phyloP scores from a whole-genome alignment of 2,113 vertebrate species.

The Eulemur rufifrons region DNA sequence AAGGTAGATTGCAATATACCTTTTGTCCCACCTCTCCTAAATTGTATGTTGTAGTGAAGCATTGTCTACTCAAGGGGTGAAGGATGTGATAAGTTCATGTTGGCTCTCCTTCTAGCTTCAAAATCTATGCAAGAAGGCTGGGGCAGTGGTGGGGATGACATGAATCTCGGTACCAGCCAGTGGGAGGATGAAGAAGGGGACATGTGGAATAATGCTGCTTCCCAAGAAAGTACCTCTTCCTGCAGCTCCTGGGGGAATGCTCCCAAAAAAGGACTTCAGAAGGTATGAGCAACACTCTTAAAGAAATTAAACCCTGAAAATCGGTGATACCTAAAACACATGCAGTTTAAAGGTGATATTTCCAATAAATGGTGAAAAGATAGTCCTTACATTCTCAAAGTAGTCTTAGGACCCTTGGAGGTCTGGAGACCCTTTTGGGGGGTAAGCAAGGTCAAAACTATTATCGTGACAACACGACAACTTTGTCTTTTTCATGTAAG shows the following conservation, averaged over 20 bases:
- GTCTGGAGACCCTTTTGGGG: not conserved
- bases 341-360: not conserved
- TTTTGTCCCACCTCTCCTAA: not conserved
- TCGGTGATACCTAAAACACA: not conserved
- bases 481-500: not conserved
- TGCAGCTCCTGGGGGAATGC: slow-evolving; percentile 95
- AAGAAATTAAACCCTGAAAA: accelerated
- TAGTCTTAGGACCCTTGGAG: not conserved
- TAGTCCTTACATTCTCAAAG: not conserved
- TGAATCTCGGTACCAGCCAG: slow-evolving; percentile 89
- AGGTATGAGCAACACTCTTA: slow-evolving; percentile 82
- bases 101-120: slow-evolving; percentile 87
- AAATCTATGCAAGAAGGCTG: slow-evolving; percentile 99
- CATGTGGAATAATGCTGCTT: slow-evolving; percentile 95
- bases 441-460: not conserved
- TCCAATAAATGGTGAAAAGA: accelerated
- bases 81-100: not conserved
- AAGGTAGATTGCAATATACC: not conserved
- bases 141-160: slow-evolving; percentile 94
- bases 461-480: not conserved
- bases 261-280: slow-evolving; percentile 93
- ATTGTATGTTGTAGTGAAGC: accelerated
- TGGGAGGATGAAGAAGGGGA: slow-evolving; percentile 97
- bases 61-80: accelerated
- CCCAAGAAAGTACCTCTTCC: slow-evolving; percentile 94